A percentile compares a stretch with the other conserved stretches of the same genome.
phyloP scores from a whole-genome alignment of 2,797 vertebrate species.

The Chelmon rostratus region DNA sequence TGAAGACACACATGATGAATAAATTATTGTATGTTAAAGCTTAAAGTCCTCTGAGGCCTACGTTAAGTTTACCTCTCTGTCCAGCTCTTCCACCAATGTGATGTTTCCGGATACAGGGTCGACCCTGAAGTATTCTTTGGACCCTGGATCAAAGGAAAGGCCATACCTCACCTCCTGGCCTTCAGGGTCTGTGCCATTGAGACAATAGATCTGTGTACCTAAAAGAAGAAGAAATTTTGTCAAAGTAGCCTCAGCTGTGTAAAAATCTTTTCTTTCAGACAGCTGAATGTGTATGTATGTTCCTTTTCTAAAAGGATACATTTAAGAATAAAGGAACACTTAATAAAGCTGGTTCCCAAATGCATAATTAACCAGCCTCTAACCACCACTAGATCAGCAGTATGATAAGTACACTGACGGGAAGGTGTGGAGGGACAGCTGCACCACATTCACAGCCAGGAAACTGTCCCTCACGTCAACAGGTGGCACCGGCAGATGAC shows the following conservation, averaged over 20 bases:
- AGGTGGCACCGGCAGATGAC: constrained; percentile 60
- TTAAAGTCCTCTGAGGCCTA: neutral
- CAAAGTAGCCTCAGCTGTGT: neutral
- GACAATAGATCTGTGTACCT: constrained; percentile 93
- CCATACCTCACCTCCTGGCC: constrained; percentile 92
- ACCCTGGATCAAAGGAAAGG: constrained; percentile 90
- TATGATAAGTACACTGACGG: constrained; percentile 2
- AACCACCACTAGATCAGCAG: neutral
- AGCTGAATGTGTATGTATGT: neutral
- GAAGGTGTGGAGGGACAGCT: constrained; percentile 44
- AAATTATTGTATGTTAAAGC: neutral
- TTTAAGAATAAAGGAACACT: neutral
- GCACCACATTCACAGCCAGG: constrained; percentile 39
- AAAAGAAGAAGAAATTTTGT: constrained; percentile 26
- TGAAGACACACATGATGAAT: neutral
- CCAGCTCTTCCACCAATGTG: constrained; percentile 91
- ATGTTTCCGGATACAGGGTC: constrained; percentile 90
- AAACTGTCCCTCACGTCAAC: constrained; percentile 48
- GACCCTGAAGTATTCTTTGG: constrained; percentile 90
- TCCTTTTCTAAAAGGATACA: neutral
- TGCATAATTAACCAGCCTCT: neutral
- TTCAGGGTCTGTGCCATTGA: constrained; percentile 97
- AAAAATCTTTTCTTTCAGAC: neutral
- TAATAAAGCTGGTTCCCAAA: neutral
- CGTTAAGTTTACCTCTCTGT: constrained; percentile 92